Evolutionary conservation across 2,888 invertebrate species (phyloP).

Genomic region (Oxycera nigricornis): DNA sequence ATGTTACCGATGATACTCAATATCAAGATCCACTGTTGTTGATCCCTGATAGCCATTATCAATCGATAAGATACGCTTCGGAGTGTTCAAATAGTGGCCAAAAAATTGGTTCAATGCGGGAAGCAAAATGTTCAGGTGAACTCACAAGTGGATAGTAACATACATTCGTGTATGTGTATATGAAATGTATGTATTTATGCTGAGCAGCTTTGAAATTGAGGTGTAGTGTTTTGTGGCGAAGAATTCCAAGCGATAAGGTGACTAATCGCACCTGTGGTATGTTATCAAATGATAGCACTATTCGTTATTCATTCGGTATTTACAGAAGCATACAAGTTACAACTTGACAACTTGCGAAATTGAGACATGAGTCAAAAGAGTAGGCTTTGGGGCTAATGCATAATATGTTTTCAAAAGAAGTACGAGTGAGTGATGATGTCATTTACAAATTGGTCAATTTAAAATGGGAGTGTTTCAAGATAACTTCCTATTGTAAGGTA

Average conservation of each 20-base stretch:
- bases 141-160: neutral
- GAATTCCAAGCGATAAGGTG: slow-evolving; percentile 9
- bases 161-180: neutral
- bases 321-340: slow-evolving; percentile 17
- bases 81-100: neutral
- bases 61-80: neutral
- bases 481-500: no score
- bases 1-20: no score
- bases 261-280: slow-evolving; percentile 21
- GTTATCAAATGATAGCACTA: slow-evolving; percentile 21
- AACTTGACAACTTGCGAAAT: neutral
- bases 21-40: no score
- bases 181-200: neutral
- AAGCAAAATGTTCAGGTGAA: neutral
- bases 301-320: slow-evolving; percentile 2
- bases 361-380: neutral
- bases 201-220: neutral
- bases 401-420: no score
- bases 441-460: no score
- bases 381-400: neutral
- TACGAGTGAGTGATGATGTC: no score
- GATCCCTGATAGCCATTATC: neutral
- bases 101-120: neutral
- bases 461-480: no score
- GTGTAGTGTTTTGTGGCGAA: neutral